These are phyloP conservation scores for Leptinotarsa defecta DNA, from an alignment of 1,140 invertebrate species.

Conservation along the genomic window DNA sequence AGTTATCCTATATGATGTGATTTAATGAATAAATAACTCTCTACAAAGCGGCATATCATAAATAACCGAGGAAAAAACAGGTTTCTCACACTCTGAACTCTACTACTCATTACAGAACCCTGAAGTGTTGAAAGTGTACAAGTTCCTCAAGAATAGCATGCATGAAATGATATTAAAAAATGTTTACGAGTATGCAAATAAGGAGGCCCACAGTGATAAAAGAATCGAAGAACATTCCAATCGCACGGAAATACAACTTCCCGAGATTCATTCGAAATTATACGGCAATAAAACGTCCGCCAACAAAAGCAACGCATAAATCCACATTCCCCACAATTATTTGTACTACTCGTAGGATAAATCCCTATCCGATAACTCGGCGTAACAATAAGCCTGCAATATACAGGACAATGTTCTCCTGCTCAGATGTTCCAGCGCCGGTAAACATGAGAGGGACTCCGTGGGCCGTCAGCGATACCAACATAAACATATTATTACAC, in stretches of 20 bases:
- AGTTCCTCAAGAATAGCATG: no score
- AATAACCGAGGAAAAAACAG: no score
- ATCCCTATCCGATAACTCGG: constrained; percentile 5
- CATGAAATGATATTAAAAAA: no score
- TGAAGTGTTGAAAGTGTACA: no score
- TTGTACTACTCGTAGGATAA: not conserved
- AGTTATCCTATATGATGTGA: no score
- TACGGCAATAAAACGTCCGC: constrained; percentile 2
- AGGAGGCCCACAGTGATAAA: not conserved
- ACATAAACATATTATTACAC: constrained; percentile 50
- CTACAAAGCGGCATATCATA: no score
- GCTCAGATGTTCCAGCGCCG: constrained; percentile 29
- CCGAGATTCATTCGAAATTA: not conserved
- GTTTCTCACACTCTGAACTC: no score
- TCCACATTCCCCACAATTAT: constrained; percentile 8
- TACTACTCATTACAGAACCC: no score
- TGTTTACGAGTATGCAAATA: no score
- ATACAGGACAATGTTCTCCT: constrained; percentile 15
- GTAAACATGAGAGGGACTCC: constrained; percentile 34
- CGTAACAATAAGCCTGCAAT: constrained; percentile 6
- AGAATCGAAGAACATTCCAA: not conserved
- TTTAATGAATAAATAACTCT: no score
- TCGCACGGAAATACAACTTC: not conserved
- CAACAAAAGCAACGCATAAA: not conserved
- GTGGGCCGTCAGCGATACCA: constrained; percentile 41